Percentiles rank a stretch among this genome's conserved stretches.
phyloP scores from a whole-genome alignment of 2,113 vertebrate genomes.

The Sceloporus tristichus region DNA sequence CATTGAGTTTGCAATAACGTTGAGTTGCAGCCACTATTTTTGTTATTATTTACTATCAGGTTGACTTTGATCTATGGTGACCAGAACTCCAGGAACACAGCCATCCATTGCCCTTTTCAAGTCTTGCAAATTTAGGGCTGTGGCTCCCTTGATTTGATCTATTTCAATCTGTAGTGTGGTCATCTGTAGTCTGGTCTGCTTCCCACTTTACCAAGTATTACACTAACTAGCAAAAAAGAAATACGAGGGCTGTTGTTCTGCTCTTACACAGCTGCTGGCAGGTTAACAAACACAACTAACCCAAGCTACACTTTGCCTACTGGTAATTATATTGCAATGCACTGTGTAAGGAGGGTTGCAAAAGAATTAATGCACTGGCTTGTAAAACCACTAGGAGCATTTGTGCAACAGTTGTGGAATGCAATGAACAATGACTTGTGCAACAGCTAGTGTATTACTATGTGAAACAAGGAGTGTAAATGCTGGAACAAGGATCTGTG shows the following conservation, averaged over 20 bases:
- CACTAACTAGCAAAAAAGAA: neutral
- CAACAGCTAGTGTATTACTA: neutral
- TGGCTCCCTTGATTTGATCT: too few species aligned
- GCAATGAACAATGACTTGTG: neutral
- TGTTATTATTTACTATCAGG: neutral
- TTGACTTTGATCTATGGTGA: too few species aligned
- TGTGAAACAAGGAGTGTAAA: neutral
- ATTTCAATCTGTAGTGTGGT: too few species aligned
- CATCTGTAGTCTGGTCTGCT: too few species aligned
- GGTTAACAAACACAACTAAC: neutral
- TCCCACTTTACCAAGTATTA: neutral
- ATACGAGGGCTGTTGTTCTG: neutral
- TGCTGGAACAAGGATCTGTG: neutral
- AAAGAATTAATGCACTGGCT: neutral
- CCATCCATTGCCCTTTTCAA: too few species aligned
- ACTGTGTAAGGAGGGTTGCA: neutral
- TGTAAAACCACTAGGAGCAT: neutral
- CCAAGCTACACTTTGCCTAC: neutral
- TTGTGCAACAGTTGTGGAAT: neutral
- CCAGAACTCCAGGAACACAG: too few species aligned
- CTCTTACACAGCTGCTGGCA: neutral
- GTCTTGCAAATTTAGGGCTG: too few species aligned
- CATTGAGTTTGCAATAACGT: neutral
- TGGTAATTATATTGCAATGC: neutral
- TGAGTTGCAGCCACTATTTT: neutral